Percentiles rank a stretch among this genome's conserved stretches.
These are phyloP conservation scores for Tachina fera DNA, from an alignment of 2,888 invertebrate species.

Conservation along the genomic window DNA sequence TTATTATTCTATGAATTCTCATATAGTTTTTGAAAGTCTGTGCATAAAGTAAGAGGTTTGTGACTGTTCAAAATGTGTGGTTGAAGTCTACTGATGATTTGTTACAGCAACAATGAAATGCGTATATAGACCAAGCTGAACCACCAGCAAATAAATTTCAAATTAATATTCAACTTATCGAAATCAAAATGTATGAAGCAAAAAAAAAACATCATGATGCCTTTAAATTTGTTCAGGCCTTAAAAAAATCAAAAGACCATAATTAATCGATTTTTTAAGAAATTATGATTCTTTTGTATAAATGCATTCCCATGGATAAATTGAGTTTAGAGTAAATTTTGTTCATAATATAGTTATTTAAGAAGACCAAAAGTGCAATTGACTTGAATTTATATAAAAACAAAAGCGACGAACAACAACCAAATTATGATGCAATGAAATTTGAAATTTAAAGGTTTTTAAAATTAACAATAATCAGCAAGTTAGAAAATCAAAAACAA, in stretches of 20 bases:
- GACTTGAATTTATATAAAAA: slow-evolving; percentile 47
- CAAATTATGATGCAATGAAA: slow-evolving; percentile 65
- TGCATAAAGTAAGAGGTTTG: too few relatives aligned
- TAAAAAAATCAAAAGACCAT: slow-evolving; percentile 49
- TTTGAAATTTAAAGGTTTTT: slow-evolving; percentile 54
- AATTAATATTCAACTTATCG: slow-evolving; percentile 29
- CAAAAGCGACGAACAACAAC: slow-evolving; percentile 45
- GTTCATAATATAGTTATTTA: neutral
- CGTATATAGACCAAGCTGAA: too few relatives aligned
- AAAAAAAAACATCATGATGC: slow-evolving; percentile 24
- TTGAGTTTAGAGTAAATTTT: slow-evolving; percentile 10
- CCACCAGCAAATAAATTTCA: too few relatives aligned
- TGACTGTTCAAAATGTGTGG: too few relatives aligned
- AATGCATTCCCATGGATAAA: slow-evolving; percentile 61
- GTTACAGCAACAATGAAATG: too few relatives aligned
- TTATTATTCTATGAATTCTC: too few relatives aligned
- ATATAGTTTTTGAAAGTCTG: too few relatives aligned
- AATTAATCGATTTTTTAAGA: slow-evolving; percentile 67
- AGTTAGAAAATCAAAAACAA: slow-evolving; percentile 29
- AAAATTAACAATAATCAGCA: slow-evolving; percentile 37
- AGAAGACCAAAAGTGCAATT: slow-evolving; percentile 55
- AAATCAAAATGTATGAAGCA: slow-evolving; percentile 20
- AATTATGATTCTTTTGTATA: slow-evolving; percentile 63
- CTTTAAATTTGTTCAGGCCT: slow-evolving; percentile 59
- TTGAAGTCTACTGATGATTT: too few relatives aligned